Evolutionary conservation across 1,140 invertebrate species (phyloP).

Genomic region (Heliconius hewitsoni): DNA sequence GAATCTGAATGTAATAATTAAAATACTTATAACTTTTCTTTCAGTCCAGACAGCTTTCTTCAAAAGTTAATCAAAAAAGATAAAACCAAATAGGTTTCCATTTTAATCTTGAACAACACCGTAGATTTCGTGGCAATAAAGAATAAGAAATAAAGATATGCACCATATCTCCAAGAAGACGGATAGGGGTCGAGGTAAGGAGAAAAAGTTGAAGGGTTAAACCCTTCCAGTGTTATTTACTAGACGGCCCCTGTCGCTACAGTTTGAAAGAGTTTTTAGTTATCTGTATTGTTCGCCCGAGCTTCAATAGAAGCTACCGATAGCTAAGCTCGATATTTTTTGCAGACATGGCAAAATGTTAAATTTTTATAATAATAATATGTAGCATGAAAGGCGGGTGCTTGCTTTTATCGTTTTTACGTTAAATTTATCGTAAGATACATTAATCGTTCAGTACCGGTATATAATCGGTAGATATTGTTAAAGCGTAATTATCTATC

Average conservation of each 20-base stretch:
- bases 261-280: slow-evolving; percentile 64
- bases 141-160: slow-evolving; percentile 68
- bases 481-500: not conserved
- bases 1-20: no score
- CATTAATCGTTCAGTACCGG: no score
- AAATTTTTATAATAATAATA: not conserved
- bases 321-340: not conserved
- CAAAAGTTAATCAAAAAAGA: slow-evolving; percentile 36
- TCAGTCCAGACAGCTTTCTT: not conserved
- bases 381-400: not conserved
- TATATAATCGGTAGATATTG: not conserved
- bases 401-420: no score
- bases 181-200: slow-evolving; percentile 60
- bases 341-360: not conserved
- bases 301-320: slow-evolving; percentile 14
- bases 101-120: slow-evolving; percentile 60
- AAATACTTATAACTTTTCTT: not conserved
- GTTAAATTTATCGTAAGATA: no score
- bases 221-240: slow-evolving; percentile 67
- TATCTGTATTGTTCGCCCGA: slow-evolving; percentile 35
- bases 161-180: slow-evolving; percentile 64
- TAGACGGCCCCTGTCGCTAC: slow-evolving; percentile 48
- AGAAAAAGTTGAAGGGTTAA: slow-evolving; percentile 63
- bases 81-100: slow-evolving; percentile 42
- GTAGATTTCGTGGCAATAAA: slow-evolving; percentile 58